Base-by-base conservation (phyloP, 2,888 invertebrate genomes). In the Archips crataeganus region DNA sequence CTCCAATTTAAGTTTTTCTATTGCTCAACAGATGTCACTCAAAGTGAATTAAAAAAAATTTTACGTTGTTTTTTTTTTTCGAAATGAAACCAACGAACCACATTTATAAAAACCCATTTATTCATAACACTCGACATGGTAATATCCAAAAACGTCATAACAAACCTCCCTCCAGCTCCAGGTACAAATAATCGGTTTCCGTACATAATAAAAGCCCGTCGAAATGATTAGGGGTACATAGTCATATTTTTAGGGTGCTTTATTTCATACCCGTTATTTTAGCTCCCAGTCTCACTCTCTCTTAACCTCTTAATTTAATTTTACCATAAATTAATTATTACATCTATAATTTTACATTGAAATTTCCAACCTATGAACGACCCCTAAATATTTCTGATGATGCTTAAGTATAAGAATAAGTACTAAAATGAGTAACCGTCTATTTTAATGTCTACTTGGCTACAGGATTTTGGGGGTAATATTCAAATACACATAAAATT, bases 21-120 rank as follows among this genome's bases (percentile, higher is more conserved):
- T 9, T 54, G 15, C 15, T 2, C 54, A 54, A 9, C 8, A 54
- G 59, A 59, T 60, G 59, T n/a, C 59, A 13, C 47, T 59, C 54
- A 9, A 15, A 3, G 45, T 4, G 5, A 15, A 9, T 9, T 11
- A 4, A 47, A 13, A 47, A 9, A n/a, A n/a, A n/a, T n/a, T n/a
- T n/a, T n/a, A n/a, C n/a, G n/a, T n/a, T n/a, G n/a, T n/a, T 49
- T 23, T 23, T 54, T 54, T 51, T 4, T 15, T n/a, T 57, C 51
- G 23, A 10, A 57, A 74, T 63, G 32, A 75, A 59, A 75, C 72
- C 32, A 15, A 11, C 6, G 47, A 9, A 32, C 51, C 74, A 87
- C 84, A 85, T 87, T 85, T 87, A 87, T 87, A 89, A 87, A 91
- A 91, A 83, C 79, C 80, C 87, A 87, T 92, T 90, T 93, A 92